phyloP scores from a whole-genome alignment of 1,140 invertebrate genomes.

The Pseudobourletiella spinata region DNA sequence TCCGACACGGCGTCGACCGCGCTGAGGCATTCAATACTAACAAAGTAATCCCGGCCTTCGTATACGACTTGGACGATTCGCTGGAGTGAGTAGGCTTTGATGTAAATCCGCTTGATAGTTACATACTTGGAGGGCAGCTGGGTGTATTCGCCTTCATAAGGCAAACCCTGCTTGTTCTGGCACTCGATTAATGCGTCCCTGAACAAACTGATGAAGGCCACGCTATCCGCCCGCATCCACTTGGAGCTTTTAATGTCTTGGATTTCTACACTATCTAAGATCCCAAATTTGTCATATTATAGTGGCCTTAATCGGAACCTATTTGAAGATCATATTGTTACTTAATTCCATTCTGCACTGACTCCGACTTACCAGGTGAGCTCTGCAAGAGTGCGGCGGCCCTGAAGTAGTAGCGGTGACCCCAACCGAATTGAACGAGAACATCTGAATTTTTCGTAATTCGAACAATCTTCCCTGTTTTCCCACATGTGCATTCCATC shows the following conservation, averaged over 20 bases:
- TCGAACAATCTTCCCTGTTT: not conserved
- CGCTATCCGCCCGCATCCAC: not conserved
- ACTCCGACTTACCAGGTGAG: not conserved
- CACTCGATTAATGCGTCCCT: not conserved
- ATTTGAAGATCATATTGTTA: too few species aligned
- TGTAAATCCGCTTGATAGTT: not conserved
- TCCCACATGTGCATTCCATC: not conserved
- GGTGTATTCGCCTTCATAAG: not conserved
- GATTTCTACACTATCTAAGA: not conserved
- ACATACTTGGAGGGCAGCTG: not conserved
- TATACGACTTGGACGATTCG: not conserved
- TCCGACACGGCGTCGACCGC: not conserved
- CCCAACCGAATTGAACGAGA: not conserved
- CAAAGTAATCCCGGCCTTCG: not conserved
- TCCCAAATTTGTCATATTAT: not conserved
- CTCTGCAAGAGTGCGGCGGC: not conserved
- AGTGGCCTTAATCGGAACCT: not conserved
- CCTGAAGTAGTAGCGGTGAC: not conserved
- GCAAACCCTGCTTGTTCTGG: not conserved
- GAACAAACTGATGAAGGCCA: too few species aligned
- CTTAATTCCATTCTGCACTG: too few species aligned
- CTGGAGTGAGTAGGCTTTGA: not conserved
- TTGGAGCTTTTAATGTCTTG: not conserved
- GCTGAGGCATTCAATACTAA: not conserved
- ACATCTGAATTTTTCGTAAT: not conserved